Base-by-base conservation (phyloP, 2,797 vertebrate species). In the Aulostomus chinensis region DNA sequence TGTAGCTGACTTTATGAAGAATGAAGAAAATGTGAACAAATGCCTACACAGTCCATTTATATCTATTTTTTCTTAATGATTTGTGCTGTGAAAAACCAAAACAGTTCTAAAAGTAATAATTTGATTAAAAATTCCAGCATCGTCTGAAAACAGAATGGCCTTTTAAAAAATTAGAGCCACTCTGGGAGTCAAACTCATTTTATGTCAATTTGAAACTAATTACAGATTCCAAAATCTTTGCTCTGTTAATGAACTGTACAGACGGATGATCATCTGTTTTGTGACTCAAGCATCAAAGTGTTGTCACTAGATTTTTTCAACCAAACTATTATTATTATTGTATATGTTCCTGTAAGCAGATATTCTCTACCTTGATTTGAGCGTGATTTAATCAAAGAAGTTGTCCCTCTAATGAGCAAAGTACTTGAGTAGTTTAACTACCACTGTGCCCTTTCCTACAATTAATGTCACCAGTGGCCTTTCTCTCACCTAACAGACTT, bases 401-500 rank as follows among this genome's bases (percentile, higher is more conserved):
- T 10, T n/a, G 7, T 39, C 12, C 8, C 13, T 57, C 31, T 58
- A 53, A 70, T 26, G 67, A 39, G 30, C 3, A 0, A 31, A 18
- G 16, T 25, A 4, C 0, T 32, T 24, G 33, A 45, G 15, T 16
- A 29, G 29, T 32, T 30, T 21, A 32, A 36, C 5, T 13, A 47
- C 25, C 11, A 14, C 4, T 15, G 17, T 22, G 12, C 46, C 47
- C 53, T 18, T 45, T 38, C 33, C 30, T 20, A 9, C 9, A 10
- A 15, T 6, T 33, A 0, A 35, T 32, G 46, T 60, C 58, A 72
- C 40, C 36, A 2, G 29, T 60, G 71, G 58, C 54, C 52, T 48
- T 47, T 54, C 39, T 73, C 59, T 77, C 75, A 74, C 75, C 73
- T 72, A 40, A 66, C 64, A 46, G 52, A 56, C 26, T 55, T 47